phyloP scores from a whole-genome alignment of 1,140 invertebrate species.

The Drosophila nebulosa region DNA sequence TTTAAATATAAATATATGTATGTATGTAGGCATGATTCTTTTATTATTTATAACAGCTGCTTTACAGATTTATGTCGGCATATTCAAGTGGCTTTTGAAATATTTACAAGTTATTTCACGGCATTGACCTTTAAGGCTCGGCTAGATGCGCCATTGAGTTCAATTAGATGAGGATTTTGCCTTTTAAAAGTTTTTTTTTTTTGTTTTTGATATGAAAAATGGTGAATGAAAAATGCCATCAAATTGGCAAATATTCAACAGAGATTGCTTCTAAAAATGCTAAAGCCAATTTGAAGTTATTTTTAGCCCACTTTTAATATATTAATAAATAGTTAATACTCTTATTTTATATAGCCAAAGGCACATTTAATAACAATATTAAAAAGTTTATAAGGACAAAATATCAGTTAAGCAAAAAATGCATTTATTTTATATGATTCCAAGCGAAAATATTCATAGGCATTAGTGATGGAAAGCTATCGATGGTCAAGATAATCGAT shows the following conservation, averaged over 20 bases:
- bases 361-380: too few relatives aligned
- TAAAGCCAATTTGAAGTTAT: too few relatives aligned
- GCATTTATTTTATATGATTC: too few relatives aligned
- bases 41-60: constrained; percentile 77
- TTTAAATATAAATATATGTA: constrained; percentile 51
- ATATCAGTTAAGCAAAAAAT: too few relatives aligned
- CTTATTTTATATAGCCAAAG: too few relatives aligned
- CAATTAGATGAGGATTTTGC: neutral
- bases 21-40: constrained; percentile 44
- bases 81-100: constrained; percentile 49
- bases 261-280: too few relatives aligned
- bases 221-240: neutral
- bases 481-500: too few relatives aligned
- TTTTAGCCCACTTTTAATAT: too few relatives aligned
- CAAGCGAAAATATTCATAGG: too few relatives aligned
- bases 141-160: constrained; percentile 4
- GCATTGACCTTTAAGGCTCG: neutral
- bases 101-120: constrained; percentile 38
- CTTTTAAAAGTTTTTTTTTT: neutral
- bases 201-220: neutral
- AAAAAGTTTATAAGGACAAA: too few relatives aligned
- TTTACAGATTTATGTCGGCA: constrained; percentile 39
- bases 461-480: too few relatives aligned
- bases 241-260: neutral
- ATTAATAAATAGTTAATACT: too few relatives aligned